A percentile compares a stretch with the other conserved stretches of the same genome.
Conservation (phyloP, 2,888 invertebrate genomes). For the Drosophila prostipennis region DNA sequence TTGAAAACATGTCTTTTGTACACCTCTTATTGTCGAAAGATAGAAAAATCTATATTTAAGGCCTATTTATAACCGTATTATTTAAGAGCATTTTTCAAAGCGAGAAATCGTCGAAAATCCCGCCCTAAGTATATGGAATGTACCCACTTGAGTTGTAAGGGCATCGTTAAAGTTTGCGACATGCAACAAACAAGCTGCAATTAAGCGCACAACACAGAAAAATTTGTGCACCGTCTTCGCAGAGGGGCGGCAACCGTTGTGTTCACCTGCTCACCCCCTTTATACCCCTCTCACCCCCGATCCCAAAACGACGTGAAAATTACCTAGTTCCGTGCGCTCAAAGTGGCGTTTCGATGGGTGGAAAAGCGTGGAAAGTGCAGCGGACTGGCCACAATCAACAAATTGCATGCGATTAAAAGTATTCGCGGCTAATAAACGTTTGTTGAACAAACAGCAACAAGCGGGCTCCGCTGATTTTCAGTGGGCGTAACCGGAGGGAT, state of each 20-base stretch:
- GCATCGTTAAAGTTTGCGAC: slow-evolving; percentile 57
- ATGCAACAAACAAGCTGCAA: slow-evolving; percentile 73
- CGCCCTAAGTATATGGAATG: slow-evolving; percentile 2
- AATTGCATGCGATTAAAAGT: slow-evolving; percentile 78
- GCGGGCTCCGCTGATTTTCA: slow-evolving; percentile 19
- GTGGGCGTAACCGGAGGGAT: slow-evolving; percentile 27
- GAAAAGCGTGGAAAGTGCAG: slow-evolving; percentile 25
- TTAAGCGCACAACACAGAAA: slow-evolving; percentile 56
- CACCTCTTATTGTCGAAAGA: not conserved
- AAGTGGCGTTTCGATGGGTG: slow-evolving; percentile 12
- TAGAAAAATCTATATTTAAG: not conserved
- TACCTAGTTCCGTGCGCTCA: slow-evolving; percentile 49
- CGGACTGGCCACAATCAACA: slow-evolving; percentile 55
- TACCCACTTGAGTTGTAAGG: slow-evolving; percentile 14
- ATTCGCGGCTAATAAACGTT: slow-evolving; percentile 77
- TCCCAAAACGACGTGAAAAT: slow-evolving; percentile 70
- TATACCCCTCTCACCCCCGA: slow-evolving; percentile 11
- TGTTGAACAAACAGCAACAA: slow-evolving; percentile 68
- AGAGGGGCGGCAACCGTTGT: slow-evolving; percentile 14
- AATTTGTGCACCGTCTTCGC: slow-evolving; percentile 41
- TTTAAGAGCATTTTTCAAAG: too few relatives aligned
- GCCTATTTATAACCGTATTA: not conserved
- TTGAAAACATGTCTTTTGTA: too few relatives aligned
- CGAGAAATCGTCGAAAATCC: not conserved
- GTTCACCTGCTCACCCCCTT: slow-evolving; percentile 9